A percentile compares a stretch with the other conserved stretches of the same genome.
Evolutionary conservation across 2,888 invertebrate species (phyloP).

Genomic region (Melieria crassipennis): DNA sequence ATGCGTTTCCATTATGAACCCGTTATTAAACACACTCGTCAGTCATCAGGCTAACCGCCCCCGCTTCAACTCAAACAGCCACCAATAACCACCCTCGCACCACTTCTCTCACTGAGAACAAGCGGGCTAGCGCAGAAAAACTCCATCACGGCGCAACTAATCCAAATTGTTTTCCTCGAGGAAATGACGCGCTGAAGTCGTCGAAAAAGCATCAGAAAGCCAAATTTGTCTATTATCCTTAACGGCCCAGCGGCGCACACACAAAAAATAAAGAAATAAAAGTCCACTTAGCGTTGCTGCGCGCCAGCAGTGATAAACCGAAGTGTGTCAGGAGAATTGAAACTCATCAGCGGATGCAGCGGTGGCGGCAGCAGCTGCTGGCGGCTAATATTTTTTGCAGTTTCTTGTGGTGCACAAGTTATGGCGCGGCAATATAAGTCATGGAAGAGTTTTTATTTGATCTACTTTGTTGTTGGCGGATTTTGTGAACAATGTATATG

Average conservation of each 20-base stretch:
- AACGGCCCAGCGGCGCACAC: not conserved
- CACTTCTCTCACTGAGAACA: no score
- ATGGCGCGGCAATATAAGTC: not conserved
- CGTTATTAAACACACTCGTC: constrained; percentile 30
- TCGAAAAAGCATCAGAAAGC: constrained; percentile 14
- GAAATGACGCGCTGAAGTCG: constrained; percentile 27
- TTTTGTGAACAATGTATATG: no score
- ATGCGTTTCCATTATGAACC: constrained; percentile 38
- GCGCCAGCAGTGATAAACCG: constrained; percentile 29
- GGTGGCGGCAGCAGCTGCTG: not conserved
- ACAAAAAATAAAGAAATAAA: constrained; percentile 26
- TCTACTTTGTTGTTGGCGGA: no score
- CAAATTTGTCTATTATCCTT: constrained; percentile 23
- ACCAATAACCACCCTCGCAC: not conserved
- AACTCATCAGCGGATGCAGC: constrained; percentile 30
- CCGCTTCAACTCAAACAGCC: not conserved
- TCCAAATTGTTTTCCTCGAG: constrained; percentile 29
- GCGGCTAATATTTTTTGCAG: not conserved
- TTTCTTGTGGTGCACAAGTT: not conserved
- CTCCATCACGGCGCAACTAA: constrained; percentile 10
- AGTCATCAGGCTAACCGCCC: constrained; percentile 1
- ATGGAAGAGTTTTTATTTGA: no score
- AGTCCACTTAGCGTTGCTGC: constrained; percentile 22
- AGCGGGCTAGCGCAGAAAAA: not conserved
- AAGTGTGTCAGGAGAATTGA: constrained; percentile 35